These are phyloP conservation scores for Syndactyla subalaris DNA, from an alignment of 2,797 vertebrate species.

Conservation along the genomic window DNA sequence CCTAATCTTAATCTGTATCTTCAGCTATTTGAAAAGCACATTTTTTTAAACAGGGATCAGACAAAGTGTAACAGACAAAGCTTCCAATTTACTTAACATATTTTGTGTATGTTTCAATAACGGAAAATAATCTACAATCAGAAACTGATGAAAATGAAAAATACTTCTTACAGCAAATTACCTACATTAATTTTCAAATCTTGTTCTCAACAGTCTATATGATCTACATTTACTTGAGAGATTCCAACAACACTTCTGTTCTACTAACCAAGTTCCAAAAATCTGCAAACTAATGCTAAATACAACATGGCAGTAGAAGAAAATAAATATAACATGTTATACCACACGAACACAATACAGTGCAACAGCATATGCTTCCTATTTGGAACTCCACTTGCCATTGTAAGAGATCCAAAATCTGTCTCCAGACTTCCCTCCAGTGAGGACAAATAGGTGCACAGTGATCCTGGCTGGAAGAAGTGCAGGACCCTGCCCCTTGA, in stretches of 20 bases:
- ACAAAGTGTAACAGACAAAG: neutral
- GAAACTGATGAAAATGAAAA: neutral
- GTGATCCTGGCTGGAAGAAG: accelerated
- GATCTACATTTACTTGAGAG: neutral
- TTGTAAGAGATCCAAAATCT: neutral
- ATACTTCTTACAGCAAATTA: neutral
- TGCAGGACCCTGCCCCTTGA: accelerated
- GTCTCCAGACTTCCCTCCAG: neutral
- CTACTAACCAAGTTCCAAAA: neutral
- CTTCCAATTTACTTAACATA: neutral
- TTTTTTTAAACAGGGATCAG: neutral
- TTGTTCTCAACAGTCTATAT: neutral
- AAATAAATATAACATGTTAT: neutral
- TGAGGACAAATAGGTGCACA: neutral
- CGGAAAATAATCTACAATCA: neutral
- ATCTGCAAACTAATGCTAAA: neutral
- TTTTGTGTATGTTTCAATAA: neutral
- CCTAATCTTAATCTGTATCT: neutral
- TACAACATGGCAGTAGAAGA: neutral
- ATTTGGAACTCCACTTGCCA: neutral
- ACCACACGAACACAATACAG: neutral
- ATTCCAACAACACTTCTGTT: neutral
- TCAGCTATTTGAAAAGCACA: neutral
- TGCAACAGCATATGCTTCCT: neutral
- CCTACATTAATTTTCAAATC: neutral